phyloP scores from a whole-genome alignment of 2,797 vertebrate genomes.

The Xenops minutus region DNA sequence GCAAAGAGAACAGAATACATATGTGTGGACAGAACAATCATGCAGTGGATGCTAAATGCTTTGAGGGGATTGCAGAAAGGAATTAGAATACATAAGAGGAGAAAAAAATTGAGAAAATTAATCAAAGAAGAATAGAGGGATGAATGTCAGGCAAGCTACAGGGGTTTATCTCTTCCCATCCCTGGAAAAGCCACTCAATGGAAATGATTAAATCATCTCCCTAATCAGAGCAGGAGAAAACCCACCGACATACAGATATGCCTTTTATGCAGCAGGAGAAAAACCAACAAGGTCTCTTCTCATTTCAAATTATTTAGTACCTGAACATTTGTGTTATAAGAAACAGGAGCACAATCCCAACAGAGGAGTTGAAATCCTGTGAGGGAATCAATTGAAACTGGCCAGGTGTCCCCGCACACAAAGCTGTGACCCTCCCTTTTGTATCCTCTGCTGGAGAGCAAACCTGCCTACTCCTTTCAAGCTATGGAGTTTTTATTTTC shows the following conservation, averaged over 20 bases:
- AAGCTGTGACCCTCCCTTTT: not conserved
- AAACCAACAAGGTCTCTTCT: not conserved
- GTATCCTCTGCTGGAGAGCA: not conserved
- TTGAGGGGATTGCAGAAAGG: not conserved
- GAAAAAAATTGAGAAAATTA: not conserved
- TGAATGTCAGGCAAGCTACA: not conserved
- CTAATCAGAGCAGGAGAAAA: not conserved
- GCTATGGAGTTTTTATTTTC: not conserved
- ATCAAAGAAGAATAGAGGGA: constrained; percentile 16
- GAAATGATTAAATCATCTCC: not conserved
- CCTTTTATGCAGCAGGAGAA: not conserved
- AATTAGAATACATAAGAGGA: not conserved
- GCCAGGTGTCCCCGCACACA: not conserved
- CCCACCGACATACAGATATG: not conserved
- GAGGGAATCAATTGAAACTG: not conserved
- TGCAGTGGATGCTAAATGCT: not conserved
- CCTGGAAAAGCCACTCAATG: not conserved
- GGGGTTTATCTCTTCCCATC: constrained; percentile 11
- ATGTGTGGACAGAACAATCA: not conserved
- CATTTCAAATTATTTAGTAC: not conserved
- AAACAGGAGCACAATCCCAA: not conserved
- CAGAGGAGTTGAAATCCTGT: not conserved
- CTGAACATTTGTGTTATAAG: not conserved
- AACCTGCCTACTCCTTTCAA: not conserved
- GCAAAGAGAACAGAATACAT: constrained; percentile 7